These are phyloP conservation scores for Elgaria multicarinata DNA, from an alignment of 2,113 vertebrate genomes.

Conservation along the genomic window DNA sequence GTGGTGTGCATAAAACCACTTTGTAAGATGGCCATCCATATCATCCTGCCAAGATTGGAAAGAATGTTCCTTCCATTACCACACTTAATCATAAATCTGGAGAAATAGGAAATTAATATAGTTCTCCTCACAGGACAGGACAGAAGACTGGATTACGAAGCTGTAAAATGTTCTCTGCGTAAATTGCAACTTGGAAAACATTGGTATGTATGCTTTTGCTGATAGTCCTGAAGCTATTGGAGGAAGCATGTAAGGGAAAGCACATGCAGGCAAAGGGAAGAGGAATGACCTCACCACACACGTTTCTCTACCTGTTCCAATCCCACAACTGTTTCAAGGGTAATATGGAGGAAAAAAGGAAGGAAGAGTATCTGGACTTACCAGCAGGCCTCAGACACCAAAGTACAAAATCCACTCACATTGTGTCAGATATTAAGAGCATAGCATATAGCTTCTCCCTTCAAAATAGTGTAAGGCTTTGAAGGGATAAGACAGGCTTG, in stretches of 20 bases:
- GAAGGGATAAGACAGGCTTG: no score
- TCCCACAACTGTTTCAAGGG: not conserved
- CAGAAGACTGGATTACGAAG: not conserved
- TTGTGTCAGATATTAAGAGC: not conserved
- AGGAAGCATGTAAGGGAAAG: not conserved
- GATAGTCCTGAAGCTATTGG: not conserved
- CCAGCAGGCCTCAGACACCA: not conserved
- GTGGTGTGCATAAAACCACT: not conserved
- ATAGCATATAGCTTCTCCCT: not conserved
- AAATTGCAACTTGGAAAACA: not conserved
- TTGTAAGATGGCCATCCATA: not conserved
- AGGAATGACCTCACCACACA: not conserved
- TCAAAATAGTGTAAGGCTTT: not conserved
- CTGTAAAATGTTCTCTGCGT: no score
- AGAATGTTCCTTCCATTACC: not conserved
- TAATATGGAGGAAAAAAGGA: not conserved
- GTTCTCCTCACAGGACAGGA: not conserved
- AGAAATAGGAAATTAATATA: not conserved
- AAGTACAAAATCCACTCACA: not conserved
- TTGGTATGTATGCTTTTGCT: not conserved
- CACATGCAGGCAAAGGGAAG: not conserved
- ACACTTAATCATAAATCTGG: not conserved
- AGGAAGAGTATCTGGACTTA: not conserved
- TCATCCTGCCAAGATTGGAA: not conserved
- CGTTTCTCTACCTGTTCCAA: not conserved